phyloP scores from a whole-genome alignment of 2,888 invertebrate genomes.

The Athetis lepigone region DNA sequence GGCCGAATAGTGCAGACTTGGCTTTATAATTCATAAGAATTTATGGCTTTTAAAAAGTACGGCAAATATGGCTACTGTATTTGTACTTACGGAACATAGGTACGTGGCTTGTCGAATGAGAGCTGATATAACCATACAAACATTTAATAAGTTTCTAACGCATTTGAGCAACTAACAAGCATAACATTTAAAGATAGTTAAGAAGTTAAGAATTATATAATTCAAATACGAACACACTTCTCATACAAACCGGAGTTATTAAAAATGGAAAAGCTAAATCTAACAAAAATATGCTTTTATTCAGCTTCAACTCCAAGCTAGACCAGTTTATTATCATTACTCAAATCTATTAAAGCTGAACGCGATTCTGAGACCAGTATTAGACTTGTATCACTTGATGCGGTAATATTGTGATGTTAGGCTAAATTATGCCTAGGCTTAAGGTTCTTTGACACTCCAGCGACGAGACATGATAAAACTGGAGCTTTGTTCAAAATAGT shows the following conservation, averaged over 20 bases:
- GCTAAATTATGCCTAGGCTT: not conserved
- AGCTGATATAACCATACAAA: conserved; percentile 16
- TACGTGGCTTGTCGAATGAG: not conserved
- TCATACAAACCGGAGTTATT: conserved; percentile 22
- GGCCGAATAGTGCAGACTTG: conserved; percentile 59
- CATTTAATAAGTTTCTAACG: conserved; percentile 35
- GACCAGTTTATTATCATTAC: conserved; percentile 41
- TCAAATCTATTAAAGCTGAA: conserved; percentile 48
- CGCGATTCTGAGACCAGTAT: conserved; percentile 15
- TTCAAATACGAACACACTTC: conserved; percentile 43
- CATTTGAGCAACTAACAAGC: conserved; percentile 46
- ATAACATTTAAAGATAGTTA: conserved; percentile 28
- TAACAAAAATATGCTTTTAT: conserved; percentile 41
- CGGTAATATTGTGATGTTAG: not conserved
- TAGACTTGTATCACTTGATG: conserved; percentile 23
- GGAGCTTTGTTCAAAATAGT: no score
- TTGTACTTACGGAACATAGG: conserved; percentile 56
- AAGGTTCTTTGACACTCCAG: not conserved
- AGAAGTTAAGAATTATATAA: conserved; percentile 37
- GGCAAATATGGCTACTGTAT: conserved; percentile 58
- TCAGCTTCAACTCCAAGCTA: conserved; percentile 30
- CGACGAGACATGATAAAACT: no score
- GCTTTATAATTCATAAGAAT: conserved; percentile 19
- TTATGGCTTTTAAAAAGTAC: conserved; percentile 23
- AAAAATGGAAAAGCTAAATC: conserved; percentile 44